Percentiles rank a stretch among this genome's conserved stretches.
phyloP scores from a whole-genome alignment of 2,888 invertebrate species.

The Leptinotarsa rubiginosa region DNA sequence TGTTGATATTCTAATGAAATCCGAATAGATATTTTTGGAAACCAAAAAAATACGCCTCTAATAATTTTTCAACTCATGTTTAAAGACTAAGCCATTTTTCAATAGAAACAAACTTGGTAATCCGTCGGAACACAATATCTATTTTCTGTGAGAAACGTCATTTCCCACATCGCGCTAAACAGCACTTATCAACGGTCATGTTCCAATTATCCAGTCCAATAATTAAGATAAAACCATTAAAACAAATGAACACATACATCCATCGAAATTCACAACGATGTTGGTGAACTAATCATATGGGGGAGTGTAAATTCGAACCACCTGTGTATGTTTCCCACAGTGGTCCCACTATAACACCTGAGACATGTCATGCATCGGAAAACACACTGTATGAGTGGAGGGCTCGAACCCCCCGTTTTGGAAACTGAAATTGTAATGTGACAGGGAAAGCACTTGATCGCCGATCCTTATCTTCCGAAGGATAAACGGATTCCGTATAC shows the following conservation, averaged over 20 bases:
- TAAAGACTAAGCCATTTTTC: background rate
- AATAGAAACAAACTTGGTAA: background rate
- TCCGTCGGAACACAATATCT: background rate
- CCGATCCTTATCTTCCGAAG: constrained; percentile 14
- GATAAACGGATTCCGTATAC: constrained; percentile 7
- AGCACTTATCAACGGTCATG: constrained; percentile 32
- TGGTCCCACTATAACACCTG: constrained; percentile 36
- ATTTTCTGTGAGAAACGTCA: background rate
- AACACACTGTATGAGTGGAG: constrained; percentile 36
- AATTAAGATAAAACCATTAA: constrained; percentile 43
- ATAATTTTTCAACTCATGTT: background rate
- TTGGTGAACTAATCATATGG: constrained; percentile 33
- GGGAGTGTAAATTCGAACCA: constrained; percentile 41
- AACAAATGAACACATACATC: constrained; percentile 29
- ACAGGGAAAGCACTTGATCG: constrained; percentile 22
- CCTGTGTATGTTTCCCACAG: constrained; percentile 52
- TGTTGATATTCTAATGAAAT: too few species aligned
- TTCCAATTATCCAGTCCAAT: constrained; percentile 38
- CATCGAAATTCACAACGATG: constrained; percentile 37
- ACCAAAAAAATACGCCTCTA: background rate
- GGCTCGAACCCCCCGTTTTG: constrained; percentile 27
- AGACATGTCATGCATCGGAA: constrained; percentile 37
- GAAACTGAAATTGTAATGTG: constrained; percentile 27
- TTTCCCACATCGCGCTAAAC: constrained; percentile 36
- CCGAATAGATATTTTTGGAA: too few species aligned